Percentiles rank a stretch among this genome's conserved stretches.
Evolutionary conservation across 2,888 invertebrate species (phyloP).

Genomic region (Galeruca laticollis): DNA sequence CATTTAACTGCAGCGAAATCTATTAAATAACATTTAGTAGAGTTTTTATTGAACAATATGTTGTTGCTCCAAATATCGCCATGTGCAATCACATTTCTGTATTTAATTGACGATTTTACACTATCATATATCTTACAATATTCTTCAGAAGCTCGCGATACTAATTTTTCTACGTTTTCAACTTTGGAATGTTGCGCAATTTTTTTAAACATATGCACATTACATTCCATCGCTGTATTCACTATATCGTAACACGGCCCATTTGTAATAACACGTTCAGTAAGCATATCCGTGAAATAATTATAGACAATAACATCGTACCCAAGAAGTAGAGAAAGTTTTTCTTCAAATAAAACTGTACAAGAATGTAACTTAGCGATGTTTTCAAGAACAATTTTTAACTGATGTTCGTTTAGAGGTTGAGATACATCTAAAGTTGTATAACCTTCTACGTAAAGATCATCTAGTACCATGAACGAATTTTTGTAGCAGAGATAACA

Average conservation of each 20-base stretch:
- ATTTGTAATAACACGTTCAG: background rate
- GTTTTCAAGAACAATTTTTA: constrained; percentile 48
- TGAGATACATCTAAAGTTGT: background rate
- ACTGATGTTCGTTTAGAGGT: constrained; percentile 41
- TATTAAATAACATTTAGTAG: constrained; percentile 5
- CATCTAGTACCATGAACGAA: constrained; percentile 6
- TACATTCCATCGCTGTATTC: background rate
- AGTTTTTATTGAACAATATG: background rate
- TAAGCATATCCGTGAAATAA: constrained; percentile 11
- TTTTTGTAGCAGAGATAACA: constrained; percentile 57
- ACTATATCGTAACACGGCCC: background rate
- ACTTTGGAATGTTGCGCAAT: constrained; percentile 31
- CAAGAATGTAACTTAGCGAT: constrained; percentile 59
- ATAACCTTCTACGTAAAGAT: background rate
- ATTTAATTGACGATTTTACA: background rate
- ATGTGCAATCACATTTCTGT: constrained; percentile 14
- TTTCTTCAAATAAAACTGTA: constrained; percentile 58
- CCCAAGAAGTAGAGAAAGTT: constrained; percentile 44
- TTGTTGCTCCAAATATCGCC: constrained; percentile 12
- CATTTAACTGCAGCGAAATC: constrained; percentile 14
- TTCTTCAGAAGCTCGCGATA: background rate
- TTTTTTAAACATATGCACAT: constrained; percentile 15
- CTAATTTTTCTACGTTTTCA: background rate
- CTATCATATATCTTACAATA: background rate
- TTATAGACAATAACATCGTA: constrained; percentile 46